Conservation (phyloP, 2,797 vertebrate species). For the Chrysocyon brachyurus region DNA sequence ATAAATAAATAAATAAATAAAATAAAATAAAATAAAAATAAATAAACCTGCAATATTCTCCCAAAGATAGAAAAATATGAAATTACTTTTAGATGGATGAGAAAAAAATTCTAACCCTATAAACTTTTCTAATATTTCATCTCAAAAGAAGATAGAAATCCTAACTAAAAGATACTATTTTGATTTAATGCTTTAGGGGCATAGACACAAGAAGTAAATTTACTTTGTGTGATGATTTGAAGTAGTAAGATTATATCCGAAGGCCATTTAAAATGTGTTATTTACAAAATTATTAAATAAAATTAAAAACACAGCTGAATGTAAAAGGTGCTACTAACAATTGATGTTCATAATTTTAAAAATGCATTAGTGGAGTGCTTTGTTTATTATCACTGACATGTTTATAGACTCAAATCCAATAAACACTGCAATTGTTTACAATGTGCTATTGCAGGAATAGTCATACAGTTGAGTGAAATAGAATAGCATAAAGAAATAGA, state of each 20-base stretch:
- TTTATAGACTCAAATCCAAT: neutral
- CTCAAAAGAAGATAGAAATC: slow-evolving; percentile 41
- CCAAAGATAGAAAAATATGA: neutral
- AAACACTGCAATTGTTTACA: neutral
- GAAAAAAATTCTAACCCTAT: neutral
- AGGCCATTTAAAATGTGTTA: neutral
- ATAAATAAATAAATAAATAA: no score
- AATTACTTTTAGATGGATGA: neutral
- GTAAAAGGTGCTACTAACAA: neutral
- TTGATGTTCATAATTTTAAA: neutral
- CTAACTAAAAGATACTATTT: neutral
- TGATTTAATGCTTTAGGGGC: neutral
- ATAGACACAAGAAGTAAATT: neutral
- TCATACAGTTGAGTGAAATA: neutral
- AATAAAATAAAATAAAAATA: no score
- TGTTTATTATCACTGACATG: neutral
- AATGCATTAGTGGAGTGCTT: neutral
- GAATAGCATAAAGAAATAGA: neutral
- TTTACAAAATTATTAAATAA: neutral
- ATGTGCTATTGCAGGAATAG: neutral
- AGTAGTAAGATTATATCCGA: neutral
- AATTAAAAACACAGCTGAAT: neutral
- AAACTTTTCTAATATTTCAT: neutral
- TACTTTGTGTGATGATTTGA: neutral
- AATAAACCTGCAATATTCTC: neutral